A percentile compares a stretch with the other conserved stretches of the same genome.
These are phyloP conservation scores for Myotis daubentonii DNA, from an alignment of 2,797 vertebrate genomes.

Conservation along the genomic window DNA sequence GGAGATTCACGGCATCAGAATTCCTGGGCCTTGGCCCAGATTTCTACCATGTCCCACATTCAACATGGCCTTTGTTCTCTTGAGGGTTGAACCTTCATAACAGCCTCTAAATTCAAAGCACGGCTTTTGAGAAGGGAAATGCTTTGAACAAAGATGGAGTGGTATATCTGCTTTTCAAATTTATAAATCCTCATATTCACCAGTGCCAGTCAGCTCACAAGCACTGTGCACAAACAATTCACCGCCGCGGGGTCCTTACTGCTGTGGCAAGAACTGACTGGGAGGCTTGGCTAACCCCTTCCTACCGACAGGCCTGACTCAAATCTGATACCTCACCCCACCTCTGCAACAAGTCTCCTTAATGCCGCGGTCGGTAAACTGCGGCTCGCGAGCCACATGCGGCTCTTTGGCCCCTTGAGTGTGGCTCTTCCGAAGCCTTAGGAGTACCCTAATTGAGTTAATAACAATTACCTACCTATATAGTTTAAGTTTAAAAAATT, in stretches of 20 bases:
- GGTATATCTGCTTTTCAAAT: slow-evolving; percentile 12
- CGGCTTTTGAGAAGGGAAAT: slow-evolving; percentile 18
- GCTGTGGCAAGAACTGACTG: not conserved
- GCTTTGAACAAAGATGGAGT: not conserved
- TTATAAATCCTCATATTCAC: not conserved
- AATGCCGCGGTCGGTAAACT: too few species aligned
- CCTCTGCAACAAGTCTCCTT: not conserved
- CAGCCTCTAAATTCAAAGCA: slow-evolving; percentile 51
- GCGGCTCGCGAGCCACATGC: too few species aligned
- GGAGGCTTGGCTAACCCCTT: not conserved
- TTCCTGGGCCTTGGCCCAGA: slow-evolving; percentile 1
- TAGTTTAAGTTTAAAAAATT: too few species aligned
- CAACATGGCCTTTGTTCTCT: not conserved
- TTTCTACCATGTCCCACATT: not conserved
- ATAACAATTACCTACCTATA: too few species aligned
- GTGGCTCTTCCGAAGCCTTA: too few species aligned
- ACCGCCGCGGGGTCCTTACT: not conserved
- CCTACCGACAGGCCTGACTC: not conserved
- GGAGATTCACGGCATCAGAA: not conserved
- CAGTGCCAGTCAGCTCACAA: not conserved
- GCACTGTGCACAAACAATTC: not conserved
- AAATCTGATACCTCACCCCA: not conserved
- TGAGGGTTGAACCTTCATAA: not conserved
- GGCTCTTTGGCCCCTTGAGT: too few species aligned
- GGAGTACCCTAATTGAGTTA: too few species aligned